A percentile compares a stretch with the other conserved stretches of the same genome.
These are phyloP conservation scores for Agapetus fuscipes DNA, from an alignment of 2,888 invertebrate genomes.

Conservation along the genomic window DNA sequence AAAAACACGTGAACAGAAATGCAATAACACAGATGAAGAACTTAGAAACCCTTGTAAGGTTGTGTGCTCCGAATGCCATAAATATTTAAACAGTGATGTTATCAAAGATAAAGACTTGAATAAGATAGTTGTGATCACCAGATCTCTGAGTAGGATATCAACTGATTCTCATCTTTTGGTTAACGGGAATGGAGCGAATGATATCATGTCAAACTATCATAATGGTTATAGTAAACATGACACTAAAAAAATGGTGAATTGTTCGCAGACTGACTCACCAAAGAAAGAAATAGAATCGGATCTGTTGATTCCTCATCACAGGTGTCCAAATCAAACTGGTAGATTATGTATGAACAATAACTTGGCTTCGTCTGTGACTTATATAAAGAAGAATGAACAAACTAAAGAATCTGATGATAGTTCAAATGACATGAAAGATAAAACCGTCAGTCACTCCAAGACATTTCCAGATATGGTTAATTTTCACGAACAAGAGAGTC, in stretches of 20 bases:
- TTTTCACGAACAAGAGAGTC: conserved; percentile 2
- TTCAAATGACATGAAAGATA: not conserved
- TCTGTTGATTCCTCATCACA: conserved; percentile 15
- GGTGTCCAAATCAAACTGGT: conserved; percentile 13
- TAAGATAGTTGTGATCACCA: conserved; percentile 5
- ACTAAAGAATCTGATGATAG: too few species aligned
- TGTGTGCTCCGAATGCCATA: conserved; percentile 18
- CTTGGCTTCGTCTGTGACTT: not conserved
- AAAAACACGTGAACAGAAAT: conserved; percentile 10
- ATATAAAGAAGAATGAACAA: not conserved
- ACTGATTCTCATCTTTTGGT: not conserved
- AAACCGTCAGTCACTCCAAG: conserved; percentile 13
- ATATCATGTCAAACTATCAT: not conserved
- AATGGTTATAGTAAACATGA: not conserved
- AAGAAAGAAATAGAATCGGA: conserved; percentile 9
- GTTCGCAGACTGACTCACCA: not conserved
- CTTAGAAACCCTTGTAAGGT: conserved; percentile 12
- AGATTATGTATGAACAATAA: not conserved
- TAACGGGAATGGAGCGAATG: conserved; percentile 2
- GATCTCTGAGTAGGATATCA: not conserved
- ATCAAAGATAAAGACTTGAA: conserved; percentile 6
- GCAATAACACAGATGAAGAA: too few species aligned
- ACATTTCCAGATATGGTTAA: conserved; percentile 21
- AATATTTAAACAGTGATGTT: conserved; percentile 12
- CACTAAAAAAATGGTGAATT: not conserved